Conservation (phyloP, 2,113 vertebrate genomes). For the Poeciliopsis turrubarensis region DNA sequence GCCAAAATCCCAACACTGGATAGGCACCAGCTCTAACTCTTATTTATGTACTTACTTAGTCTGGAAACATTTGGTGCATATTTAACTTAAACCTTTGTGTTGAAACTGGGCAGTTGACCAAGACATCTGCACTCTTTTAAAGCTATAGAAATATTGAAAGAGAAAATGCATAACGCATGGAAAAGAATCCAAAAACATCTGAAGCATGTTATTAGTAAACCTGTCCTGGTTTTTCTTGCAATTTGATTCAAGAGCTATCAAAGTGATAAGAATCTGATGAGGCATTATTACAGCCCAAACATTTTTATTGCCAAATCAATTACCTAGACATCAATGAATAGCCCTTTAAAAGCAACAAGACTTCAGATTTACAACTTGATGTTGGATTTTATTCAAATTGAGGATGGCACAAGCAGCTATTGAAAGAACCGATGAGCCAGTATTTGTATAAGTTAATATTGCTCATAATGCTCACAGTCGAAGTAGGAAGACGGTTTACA, state of each 20-base stretch:
- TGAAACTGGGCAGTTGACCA: too few species aligned
- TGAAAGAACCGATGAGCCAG: constrained; percentile 42
- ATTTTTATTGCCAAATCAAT: constrained; percentile 59
- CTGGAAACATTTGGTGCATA: too few species aligned
- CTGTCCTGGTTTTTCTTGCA: too few species aligned
- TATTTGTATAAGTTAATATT: constrained; percentile 64
- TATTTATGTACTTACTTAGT: too few species aligned
- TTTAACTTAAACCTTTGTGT: too few species aligned
- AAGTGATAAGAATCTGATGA: constrained; percentile 7
- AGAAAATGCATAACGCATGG: too few species aligned
- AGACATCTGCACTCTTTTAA: too few species aligned
- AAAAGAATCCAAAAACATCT: too few species aligned
- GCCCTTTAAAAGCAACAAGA: constrained; percentile 27
- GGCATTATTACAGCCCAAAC: constrained; percentile 37
- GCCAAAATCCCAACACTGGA: too few species aligned
- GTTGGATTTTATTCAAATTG: constrained; percentile 18
- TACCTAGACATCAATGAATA: constrained; percentile 25
- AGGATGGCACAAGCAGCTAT: constrained; percentile 40
- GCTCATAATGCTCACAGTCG: constrained; percentile 55
- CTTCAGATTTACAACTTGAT: constrained; percentile 31
- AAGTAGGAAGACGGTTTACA: constrained; percentile 67
- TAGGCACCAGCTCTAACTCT: too few species aligned
- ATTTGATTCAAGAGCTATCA: not conserved
- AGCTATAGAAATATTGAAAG: too few species aligned
- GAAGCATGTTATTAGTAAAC: too few species aligned